Evolutionary conservation across 23 tunicate species (phyloP), one percentile per base, ranked within the genome.

Genomic region (Halocynthia aurantium): DNA sequence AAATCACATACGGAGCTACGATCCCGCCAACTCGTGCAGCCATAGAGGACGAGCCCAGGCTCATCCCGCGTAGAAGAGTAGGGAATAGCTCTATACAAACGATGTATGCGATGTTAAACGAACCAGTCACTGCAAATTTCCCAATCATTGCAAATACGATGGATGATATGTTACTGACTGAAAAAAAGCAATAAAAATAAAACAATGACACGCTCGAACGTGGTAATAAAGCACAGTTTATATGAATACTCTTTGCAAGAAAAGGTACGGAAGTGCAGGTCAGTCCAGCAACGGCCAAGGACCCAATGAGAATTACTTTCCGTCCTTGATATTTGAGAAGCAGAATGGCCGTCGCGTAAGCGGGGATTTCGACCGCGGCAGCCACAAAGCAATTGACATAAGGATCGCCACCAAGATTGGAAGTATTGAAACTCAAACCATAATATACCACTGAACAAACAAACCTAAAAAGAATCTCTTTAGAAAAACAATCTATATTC

Each of bases 141-240:
- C 85, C 85, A 58, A 81, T 70, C 85, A 81, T 81, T 20, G 85
- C 85, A 22, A 72, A 22, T 44, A 58, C 78, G 6, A 81, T 62
- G 19, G 78, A 7, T 19, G 50, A 0, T 6, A 53, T 50, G 19
- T 56, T 54, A 51, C 22, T 81, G 9, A 57, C 85, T 81, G 78
- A 0, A 49, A 54, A 10, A 6, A 71, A 51, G 10, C 64, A 60
- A 31, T 58, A 58, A 58, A 58, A 58, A 58, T 15, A 15, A 13
- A 58, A 13, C 63, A 1, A 13, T 58, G 63, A 15, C 17, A 13
- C 2, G 15, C 82, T 81, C 6, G 97, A 87, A 0, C 82, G 82
- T 82, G 93, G 80, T 54, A 51, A 83, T 5, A 87, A 86, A 75
- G 97, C 89, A 2, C 97, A 91, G 50, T 86, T 83, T 57, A 91